Percentiles rank a stretch among this genome's conserved stretches.
Evolutionary conservation across 2,113 vertebrate species (phyloP).

Genomic region (Zonotrichia leucophrys): DNA sequence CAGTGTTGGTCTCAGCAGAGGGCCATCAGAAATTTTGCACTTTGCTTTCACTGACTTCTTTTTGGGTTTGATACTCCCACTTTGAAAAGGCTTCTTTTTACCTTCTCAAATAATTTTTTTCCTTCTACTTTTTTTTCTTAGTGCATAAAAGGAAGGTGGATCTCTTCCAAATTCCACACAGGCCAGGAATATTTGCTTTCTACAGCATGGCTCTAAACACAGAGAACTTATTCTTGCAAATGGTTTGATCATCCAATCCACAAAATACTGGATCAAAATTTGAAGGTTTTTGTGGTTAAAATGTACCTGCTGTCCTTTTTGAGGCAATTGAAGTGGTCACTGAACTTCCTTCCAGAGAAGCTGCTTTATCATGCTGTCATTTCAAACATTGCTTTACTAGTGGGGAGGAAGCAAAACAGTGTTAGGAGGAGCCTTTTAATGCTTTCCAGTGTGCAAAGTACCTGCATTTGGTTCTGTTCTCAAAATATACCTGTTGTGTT

Average conservation of each 20-base stretch:
- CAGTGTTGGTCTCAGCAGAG: conserved; percentile 46
- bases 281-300: neutral
- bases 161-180: conserved; percentile 48
- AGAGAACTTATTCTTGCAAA: conserved; percentile 57
- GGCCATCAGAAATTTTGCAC: conserved; percentile 12
- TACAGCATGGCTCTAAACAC: neutral
- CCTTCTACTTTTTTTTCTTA: neutral
- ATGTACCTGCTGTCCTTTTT: neutral
- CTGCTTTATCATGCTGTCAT: neutral
- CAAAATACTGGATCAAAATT: neutral
- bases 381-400: neutral
- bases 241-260: conserved; percentile 19
- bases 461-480: neutral
- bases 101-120: neutral
- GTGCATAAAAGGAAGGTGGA: conserved; percentile 68
- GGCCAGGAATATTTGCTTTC: conserved; percentile 69
- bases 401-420: neutral
- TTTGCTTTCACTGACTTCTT: conserved; percentile 3
- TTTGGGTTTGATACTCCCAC: neutral
- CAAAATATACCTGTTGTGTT: neutral
- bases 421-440: neutral
- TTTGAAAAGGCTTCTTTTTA: conserved; percentile 10
- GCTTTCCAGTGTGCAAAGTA: neutral
- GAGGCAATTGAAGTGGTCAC: neutral
- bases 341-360: neutral